Conservation (phyloP, 2,797 vertebrate species). For the Pelodytes ibericus region DNA sequence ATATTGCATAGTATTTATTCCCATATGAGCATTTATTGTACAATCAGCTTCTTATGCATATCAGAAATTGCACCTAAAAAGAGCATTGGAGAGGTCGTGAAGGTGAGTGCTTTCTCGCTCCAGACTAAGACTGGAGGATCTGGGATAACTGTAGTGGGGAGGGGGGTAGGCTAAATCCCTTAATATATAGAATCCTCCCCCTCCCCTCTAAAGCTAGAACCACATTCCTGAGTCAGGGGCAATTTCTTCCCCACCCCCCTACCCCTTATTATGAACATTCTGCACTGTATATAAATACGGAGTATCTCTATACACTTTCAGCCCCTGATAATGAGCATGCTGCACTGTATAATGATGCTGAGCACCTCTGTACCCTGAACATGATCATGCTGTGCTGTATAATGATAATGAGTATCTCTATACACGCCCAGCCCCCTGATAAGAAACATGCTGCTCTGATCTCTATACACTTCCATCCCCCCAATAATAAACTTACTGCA, state of each 20-base stretch:
- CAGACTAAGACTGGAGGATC: slow-evolving; percentile 40
- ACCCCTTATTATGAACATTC: slow-evolving; percentile 44
- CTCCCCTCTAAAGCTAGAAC: slow-evolving; percentile 55
- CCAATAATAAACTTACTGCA: slow-evolving; percentile 16
- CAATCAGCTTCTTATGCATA: slow-evolving; percentile 57
- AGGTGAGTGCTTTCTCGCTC: slow-evolving; percentile 54
- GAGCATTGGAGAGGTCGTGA: slow-evolving; percentile 55
- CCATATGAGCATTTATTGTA: slow-evolving; percentile 57
- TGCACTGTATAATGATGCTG: slow-evolving; percentile 34
- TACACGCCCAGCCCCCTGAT: slow-evolving; percentile 32
- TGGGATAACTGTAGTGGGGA: slow-evolving; percentile 46
- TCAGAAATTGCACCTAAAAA: slow-evolving; percentile 58
- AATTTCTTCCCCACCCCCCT: slow-evolving; percentile 33
- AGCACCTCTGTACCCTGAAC: slow-evolving; percentile 33
- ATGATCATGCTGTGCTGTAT: slow-evolving; percentile 41
- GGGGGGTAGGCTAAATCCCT: slow-evolving; percentile 43
- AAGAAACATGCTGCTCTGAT: slow-evolving; percentile 38
- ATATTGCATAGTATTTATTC: slow-evolving; percentile 58
- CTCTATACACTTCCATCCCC: slow-evolving; percentile 43
- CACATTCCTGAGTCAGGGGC: slow-evolving; percentile 56
- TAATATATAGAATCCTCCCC: slow-evolving; percentile 52
- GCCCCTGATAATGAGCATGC: slow-evolving; percentile 51
- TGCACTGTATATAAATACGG: slow-evolving; percentile 32
- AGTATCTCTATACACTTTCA: slow-evolving; percentile 54
- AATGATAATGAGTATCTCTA: slow-evolving; percentile 48